Evolutionary conservation across 1,140 invertebrate species (phyloP).

Genomic region (Bombus polaris): DNA sequence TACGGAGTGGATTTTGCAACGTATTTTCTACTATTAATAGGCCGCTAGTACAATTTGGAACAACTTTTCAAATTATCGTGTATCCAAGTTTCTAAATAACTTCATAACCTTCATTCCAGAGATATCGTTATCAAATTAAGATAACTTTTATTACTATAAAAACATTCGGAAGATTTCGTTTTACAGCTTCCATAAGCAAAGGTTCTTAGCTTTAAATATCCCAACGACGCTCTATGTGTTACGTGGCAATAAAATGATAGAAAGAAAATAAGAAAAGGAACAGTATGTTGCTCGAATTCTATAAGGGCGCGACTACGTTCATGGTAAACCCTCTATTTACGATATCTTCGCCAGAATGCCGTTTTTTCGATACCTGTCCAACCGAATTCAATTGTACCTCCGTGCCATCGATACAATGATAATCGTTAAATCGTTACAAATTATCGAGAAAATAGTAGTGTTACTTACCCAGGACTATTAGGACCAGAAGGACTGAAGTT

Average conservation of each 20-base stretch:
- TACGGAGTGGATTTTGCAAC: no score
- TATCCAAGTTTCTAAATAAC: background rate
- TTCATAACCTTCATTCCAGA: background rate
- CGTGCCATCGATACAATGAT: background rate
- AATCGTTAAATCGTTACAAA: background rate
- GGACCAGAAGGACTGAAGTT: slow-evolving; percentile 86
- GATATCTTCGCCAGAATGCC: background rate
- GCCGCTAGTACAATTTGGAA: no score
- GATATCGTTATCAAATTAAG: background rate
- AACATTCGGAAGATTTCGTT: background rate
- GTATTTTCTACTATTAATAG: no score
- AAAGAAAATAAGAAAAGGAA: background rate
- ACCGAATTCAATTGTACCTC: background rate
- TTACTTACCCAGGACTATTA: slow-evolving; percentile 86
- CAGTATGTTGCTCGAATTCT: background rate
- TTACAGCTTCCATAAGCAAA: background rate
- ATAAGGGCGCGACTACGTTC: background rate
- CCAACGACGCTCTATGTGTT: background rate
- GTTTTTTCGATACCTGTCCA: slow-evolving; percentile 5
- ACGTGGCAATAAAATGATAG: background rate
- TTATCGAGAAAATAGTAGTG: background rate
- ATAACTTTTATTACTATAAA: background rate
- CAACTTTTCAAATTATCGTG: no score
- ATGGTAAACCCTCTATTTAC: slow-evolving; percentile 12
- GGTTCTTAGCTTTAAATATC: background rate